A percentile compares a stretch with the other conserved stretches of the same genome.
Conservation (phyloP, 2,797 vertebrate genomes). For the Percopsis omiscomaycus region DNA sequence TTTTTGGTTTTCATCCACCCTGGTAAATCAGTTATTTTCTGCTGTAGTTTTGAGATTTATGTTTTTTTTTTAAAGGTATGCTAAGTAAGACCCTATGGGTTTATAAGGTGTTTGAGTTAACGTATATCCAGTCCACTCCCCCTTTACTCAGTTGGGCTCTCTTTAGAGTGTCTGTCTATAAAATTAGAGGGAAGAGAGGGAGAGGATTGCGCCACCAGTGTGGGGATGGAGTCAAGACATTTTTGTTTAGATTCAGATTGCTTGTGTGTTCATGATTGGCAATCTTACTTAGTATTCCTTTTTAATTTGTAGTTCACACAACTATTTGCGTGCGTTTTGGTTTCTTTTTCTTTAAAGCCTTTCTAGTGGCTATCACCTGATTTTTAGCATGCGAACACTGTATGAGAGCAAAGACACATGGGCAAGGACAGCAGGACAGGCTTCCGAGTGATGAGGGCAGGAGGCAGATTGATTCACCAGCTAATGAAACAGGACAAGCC, state of each 20-base stretch:
- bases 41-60: constrained; percentile 60
- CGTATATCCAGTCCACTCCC: constrained; percentile 10
- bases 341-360: constrained; percentile 29
- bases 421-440: constrained; percentile 23
- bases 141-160: background rate
- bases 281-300: too few relatives aligned
- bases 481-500: constrained; percentile 44
- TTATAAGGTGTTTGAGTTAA: background rate
- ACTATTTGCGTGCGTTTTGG: constrained; percentile 46
- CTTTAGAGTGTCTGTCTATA: too few relatives aligned
- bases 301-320: background rate
- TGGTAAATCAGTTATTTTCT: constrained; percentile 62
- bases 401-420: constrained; percentile 11
- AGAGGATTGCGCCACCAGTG: too few relatives aligned
- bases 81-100: too few relatives aligned
- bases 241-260: too few relatives aligned
- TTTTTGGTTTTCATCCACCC: constrained; percentile 39
- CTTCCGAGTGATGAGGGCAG: constrained; percentile 14
- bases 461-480: constrained; percentile 22
- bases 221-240: too few relatives aligned
- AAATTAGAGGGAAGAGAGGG: too few relatives aligned
- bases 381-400: constrained; percentile 38
- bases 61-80: constrained; percentile 10
- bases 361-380: constrained; percentile 42
- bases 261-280: too few relatives aligned